Evolutionary conservation across 2,797 vertebrate species (phyloP).

Genomic region (Bradypus variegatus): DNA sequence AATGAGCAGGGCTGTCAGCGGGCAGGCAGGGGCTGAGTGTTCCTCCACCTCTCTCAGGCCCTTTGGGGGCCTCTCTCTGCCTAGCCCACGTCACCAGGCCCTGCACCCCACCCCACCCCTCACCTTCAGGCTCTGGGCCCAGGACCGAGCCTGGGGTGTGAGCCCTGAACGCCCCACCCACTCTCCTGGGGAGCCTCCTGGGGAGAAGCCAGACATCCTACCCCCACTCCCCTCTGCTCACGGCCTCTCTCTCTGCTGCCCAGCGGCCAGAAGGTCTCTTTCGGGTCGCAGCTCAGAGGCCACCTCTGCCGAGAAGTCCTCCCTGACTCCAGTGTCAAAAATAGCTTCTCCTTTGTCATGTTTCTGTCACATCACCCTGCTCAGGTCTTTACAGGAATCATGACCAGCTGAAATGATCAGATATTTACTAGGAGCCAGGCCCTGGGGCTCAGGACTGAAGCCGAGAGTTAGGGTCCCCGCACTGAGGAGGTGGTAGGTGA

Average conservation of each 20-base stretch:
- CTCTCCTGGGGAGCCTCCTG: background rate
- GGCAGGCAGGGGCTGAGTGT: background rate
- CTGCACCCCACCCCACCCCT: background rate
- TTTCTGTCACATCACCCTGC: slow-evolving; percentile 30
- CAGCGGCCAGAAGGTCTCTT: background rate
- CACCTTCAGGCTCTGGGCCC: background rate
- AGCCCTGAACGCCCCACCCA: background rate
- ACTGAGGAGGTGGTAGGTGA: background rate
- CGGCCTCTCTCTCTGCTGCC: background rate
- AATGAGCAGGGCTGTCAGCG: background rate
- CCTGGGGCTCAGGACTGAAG: background rate
- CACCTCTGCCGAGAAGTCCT: slow-evolving; percentile 44
- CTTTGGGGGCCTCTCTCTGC: background rate
- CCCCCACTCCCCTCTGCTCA: background rate
- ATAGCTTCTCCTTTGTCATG: slow-evolving; percentile 48
- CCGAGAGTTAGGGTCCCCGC: background rate
- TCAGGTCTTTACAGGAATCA: background rate
- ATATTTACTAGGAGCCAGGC: background rate
- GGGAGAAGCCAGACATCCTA: background rate
- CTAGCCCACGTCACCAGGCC: accelerated
- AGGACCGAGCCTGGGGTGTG: background rate
- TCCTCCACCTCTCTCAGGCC: background rate
- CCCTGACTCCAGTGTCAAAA: slow-evolving; percentile 44
- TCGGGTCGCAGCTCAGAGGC: slow-evolving; percentile 2
- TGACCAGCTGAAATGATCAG: background rate